These are phyloP conservation scores for Ernsta delagoae DNA, from an alignment of 2,888 invertebrate genomes.

Conservation along the genomic window DNA sequence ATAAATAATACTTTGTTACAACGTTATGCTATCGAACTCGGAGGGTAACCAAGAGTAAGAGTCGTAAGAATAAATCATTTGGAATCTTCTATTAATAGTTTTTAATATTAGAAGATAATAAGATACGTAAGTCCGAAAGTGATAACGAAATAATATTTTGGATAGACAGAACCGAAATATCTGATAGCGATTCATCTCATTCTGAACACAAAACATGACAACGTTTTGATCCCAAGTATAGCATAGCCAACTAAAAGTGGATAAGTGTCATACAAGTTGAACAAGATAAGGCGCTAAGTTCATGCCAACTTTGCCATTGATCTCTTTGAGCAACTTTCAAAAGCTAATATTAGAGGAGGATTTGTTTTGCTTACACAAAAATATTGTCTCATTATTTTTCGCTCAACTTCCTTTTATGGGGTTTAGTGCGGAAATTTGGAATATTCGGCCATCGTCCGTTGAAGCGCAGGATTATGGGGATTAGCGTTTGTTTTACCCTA, in stretches of 20 bases:
- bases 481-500: constrained; percentile 21
- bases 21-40: too few species aligned
- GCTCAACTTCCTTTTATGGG: constrained; percentile 57
- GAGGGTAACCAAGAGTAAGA: too few species aligned
- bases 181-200: constrained; percentile 33
- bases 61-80: too few species aligned
- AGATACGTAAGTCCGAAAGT: background rate
- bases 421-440: constrained; percentile 53
- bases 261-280: constrained; percentile 70
- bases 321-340: constrained; percentile 59
- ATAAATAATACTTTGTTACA: too few species aligned
- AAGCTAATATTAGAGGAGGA: constrained; percentile 62
- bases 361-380: constrained; percentile 70
- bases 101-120: too few species aligned
- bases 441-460: constrained; percentile 32
- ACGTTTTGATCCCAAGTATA: constrained; percentile 57
- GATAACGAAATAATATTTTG: too few species aligned
- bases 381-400: constrained; percentile 67
- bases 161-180: background rate
- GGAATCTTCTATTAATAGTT: too few species aligned
- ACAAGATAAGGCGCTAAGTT: constrained; percentile 65
- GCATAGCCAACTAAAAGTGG: constrained; percentile 59
- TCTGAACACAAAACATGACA: constrained; percentile 43
- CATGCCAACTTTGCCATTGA: constrained; percentile 44
- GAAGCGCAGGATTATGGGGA: constrained; percentile 34